A percentile compares a stretch with the other conserved stretches of the same genome.
phyloP scores from a whole-genome alignment of 2,797 vertebrate genomes.

The Stomatorhinus walkeri region DNA sequence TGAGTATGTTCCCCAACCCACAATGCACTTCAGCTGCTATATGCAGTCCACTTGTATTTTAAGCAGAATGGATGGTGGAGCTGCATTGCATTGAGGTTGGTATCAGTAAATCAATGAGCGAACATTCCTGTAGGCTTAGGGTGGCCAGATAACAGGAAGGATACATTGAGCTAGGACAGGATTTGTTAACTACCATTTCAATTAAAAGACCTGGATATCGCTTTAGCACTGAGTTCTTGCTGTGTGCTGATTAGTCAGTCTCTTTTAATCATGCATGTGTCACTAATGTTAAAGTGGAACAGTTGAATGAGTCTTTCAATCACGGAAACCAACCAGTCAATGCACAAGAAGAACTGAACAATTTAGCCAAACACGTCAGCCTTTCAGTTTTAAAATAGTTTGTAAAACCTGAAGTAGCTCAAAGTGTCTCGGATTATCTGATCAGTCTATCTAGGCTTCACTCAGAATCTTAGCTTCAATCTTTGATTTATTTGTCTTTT shows the following conservation, averaged over 20 bases:
- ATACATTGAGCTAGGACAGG: not conserved
- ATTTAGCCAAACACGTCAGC: not conserved
- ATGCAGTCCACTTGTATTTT: not conserved
- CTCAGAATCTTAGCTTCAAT: not conserved
- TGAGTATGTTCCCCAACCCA: not conserved
- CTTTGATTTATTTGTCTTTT: not conserved
- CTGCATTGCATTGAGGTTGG: not conserved
- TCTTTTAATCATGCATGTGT: not conserved
- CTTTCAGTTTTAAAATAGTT: not conserved
- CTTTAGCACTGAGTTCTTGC: not conserved
- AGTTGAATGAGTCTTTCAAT: not conserved
- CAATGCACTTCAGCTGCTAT: not conserved
- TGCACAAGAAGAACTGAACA: not conserved
- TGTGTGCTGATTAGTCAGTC: not conserved
- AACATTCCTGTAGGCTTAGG: not conserved
- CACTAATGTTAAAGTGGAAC: not conserved
- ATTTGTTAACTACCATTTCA: not conserved
- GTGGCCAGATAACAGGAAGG: not conserved
- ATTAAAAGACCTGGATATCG: not conserved
- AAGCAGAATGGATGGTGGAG: not conserved
- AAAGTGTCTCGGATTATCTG: not conserved
- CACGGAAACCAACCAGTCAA: not conserved
- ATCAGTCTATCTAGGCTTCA: not conserved
- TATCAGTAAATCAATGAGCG: constrained; percentile 1
- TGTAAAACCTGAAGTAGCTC: not conserved